A percentile compares a stretch with the other conserved stretches of the same genome.
Evolutionary conservation across 2,797 vertebrate species (phyloP).

Genomic region (Molossus molossus): DNA sequence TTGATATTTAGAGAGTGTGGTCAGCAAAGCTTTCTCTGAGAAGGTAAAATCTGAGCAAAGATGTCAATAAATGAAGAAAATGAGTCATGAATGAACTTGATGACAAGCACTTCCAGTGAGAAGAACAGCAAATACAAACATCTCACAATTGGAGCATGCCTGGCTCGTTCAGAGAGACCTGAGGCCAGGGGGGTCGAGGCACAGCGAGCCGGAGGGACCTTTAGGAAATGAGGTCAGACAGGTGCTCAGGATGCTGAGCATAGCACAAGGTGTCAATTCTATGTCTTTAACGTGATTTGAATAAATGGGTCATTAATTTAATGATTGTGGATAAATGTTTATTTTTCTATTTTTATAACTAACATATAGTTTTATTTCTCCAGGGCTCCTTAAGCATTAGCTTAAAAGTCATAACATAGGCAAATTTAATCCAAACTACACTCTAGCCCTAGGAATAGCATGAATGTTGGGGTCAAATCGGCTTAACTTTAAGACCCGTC

Average conservation of each 20-base stretch:
- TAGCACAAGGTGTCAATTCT: neutral
- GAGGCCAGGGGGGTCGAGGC: neutral
- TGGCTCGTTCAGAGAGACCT: neutral
- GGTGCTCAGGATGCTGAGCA: neutral
- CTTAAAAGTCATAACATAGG: slow-evolving; percentile 44
- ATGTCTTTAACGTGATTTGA: neutral
- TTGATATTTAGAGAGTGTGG: neutral
- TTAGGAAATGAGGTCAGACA: neutral
- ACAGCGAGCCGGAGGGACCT: neutral
- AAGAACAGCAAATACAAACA: neutral
- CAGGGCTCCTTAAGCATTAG: slow-evolving; percentile 19
- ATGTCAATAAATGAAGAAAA: neutral
- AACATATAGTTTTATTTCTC: slow-evolving; percentile 28
- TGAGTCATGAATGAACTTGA: neutral
- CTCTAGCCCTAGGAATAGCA: neutral
- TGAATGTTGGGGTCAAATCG: neutral
- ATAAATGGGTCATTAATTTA: slow-evolving; percentile 20
- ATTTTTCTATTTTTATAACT: slow-evolving; percentile 44
- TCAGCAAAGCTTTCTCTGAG: neutral
- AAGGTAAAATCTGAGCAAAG: neutral
- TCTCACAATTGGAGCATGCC: neutral
- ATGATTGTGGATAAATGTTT: neutral
- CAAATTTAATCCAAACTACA: slow-evolving; percentile 49
- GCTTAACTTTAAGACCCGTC: neutral
- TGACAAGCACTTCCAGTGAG: neutral